Evolutionary conservation across 2,797 vertebrate genomes (phyloP).

Genomic region (Hapalemur alaotrensis): DNA sequence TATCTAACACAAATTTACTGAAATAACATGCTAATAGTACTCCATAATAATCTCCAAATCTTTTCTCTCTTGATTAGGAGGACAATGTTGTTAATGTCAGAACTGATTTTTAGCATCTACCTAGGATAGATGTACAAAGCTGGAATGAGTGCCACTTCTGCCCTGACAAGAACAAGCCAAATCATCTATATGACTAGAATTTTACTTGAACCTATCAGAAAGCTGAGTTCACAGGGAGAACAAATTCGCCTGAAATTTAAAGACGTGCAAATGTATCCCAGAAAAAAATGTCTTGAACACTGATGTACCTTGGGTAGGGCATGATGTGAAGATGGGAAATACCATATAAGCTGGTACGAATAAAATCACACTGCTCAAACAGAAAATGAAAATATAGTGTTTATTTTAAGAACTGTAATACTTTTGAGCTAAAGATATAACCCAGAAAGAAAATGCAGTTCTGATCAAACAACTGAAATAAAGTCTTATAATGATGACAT

Average conservation of each 20-base stretch:
- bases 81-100: not conserved
- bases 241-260: not conserved
- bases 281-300: not conserved
- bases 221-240: not conserved
- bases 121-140: not conserved
- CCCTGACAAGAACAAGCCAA: not conserved
- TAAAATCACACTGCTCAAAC: not conserved
- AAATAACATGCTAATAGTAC: not conserved
- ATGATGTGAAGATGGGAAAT: not conserved
- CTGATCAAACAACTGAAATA: not conserved
- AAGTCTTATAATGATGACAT: not conserved
- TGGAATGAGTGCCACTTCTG: not conserved
- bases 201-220: not conserved
- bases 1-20: not conserved
- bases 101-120: not conserved
- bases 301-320: not conserved
- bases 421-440: not conserved
- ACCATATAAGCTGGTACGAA: not conserved
- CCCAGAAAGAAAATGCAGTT: not conserved
- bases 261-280: not conserved
- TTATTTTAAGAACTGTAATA: not conserved
- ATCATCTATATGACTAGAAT: not conserved
- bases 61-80: not conserved
- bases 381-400: not conserved
- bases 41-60: not conserved